Conservation (phyloP, 2,113 vertebrate genomes). For the Salvelinus alpinus region DNA sequence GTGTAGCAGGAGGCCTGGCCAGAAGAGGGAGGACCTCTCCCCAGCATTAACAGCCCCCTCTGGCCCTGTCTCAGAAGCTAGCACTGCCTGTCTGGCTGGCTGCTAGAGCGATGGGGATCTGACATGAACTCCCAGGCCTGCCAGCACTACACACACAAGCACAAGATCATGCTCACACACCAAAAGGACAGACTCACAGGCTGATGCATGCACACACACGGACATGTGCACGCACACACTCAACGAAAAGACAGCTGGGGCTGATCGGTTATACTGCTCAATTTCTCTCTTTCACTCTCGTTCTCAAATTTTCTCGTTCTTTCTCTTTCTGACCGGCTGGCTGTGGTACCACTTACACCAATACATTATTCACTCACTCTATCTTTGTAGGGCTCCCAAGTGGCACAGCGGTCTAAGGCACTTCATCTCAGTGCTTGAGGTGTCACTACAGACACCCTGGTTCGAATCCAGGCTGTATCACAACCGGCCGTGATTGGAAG, state of each 20-base stretch:
- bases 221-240: conserved; percentile 13
- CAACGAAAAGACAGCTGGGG: conserved; percentile 49
- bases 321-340: conserved; percentile 22
- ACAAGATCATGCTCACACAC: not conserved
- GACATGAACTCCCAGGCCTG: too few species aligned
- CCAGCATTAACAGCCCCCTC: conserved; percentile 28
- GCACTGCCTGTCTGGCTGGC: conserved; percentile 19
- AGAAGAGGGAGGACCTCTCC: conserved; percentile 36
- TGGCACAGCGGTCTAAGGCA: too few species aligned
- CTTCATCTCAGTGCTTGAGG: too few species aligned
- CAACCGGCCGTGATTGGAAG: too few species aligned
- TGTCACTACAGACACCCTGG: too few species aligned
- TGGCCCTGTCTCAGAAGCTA: conserved; percentile 34
- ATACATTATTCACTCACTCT: too few species aligned
- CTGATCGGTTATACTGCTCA: conserved; percentile 22
- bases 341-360: not conserved
- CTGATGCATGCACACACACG: not conserved
- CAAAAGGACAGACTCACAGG: conserved; percentile 41
- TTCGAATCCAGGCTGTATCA: too few species aligned
- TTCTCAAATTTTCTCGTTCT: conserved; percentile 31
- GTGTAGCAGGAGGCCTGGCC: conserved; percentile 25
- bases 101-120: conserved; percentile 16
- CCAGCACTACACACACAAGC: conserved; percentile 15
- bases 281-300: conserved; percentile 27
- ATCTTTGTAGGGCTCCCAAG: too few species aligned